These are phyloP conservation scores for Drusus annulatus DNA, from an alignment of 1,140 invertebrate species.

Conservation along the genomic window DNA sequence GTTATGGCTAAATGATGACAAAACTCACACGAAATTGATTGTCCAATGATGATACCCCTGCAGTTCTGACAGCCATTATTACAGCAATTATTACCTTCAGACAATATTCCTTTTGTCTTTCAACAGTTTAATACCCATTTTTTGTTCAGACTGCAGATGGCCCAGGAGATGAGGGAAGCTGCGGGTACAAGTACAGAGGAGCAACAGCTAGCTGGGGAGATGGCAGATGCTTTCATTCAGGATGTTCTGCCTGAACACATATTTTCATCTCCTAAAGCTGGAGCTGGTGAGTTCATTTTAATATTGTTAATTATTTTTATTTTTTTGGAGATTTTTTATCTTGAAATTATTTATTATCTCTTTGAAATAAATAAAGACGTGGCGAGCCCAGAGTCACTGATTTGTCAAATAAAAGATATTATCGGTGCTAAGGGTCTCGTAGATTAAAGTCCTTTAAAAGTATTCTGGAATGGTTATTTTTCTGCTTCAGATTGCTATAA, in stretches of 20 bases:
- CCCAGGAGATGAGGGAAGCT: conserved; percentile 96
- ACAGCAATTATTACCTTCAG: no score
- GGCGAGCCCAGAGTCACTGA: conserved; percentile 57
- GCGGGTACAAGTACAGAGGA: conserved; percentile 86
- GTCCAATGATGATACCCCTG: conserved; percentile 54
- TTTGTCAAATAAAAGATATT: conserved; percentile 45
- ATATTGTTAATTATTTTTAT: no score
- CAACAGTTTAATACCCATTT: conserved; percentile 14
- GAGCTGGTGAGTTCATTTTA: conserved; percentile 82
- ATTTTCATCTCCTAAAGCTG: conserved; percentile 97
- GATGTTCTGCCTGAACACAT: conserved; percentile 94
- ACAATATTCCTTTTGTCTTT: neutral
- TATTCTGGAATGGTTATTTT: neutral
- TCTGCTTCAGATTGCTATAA: conserved; percentile 37
- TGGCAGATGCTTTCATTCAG: conserved; percentile 96
- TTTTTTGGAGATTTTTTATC: no score
- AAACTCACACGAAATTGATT: conserved; percentile 62
- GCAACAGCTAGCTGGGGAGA: conserved; percentile 94
- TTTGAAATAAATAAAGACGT: no score
- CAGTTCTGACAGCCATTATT: conserved; percentile 61
- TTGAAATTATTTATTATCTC: no score
- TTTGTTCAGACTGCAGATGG: conserved; percentile 78
- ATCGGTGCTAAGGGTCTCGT: conserved; percentile 57
- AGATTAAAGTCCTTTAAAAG: conserved; percentile 48
- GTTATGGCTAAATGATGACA: conserved; percentile 63